Evolutionary conservation across 2,888 invertebrate species (phyloP), one percentile per base, ranked within the genome.

Genomic region (Brachyopa scutellaris): DNA sequence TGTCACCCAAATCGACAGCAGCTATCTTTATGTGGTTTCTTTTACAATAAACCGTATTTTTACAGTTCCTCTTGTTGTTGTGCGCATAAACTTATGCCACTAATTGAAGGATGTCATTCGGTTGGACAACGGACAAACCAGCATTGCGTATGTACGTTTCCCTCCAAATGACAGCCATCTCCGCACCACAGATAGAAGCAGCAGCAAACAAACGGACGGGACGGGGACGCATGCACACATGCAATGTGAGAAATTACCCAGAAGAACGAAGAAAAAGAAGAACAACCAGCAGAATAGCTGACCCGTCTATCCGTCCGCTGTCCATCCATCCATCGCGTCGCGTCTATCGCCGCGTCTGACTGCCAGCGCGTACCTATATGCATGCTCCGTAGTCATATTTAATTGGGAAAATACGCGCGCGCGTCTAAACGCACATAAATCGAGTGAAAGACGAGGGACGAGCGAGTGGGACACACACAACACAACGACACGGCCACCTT

Each of bases 381-480:
- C 88, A 88, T 89, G 88, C 88, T 88, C 87, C 87, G 87, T 87
- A 87, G 87, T 86, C 88, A 88, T 89, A 89, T 89, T 89, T 89
- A 89, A 89, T 89, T 89, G 89, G 89, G 87, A 89, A 89, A 88
- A 89, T 89, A 88, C 88, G 88, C 64, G 64, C 80, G 76, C 70
- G 77, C 88, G 88, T 88, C 87, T 87, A 87, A 88, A 88, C 89
- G 88, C 89, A 88, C 88, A 88, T 88, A 88, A 88, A 88, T 88
- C 88, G 87, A 36, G 42, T 55, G 47, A 31, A 57, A 82, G 69
- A 51, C 29, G 64, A 70, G 51, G 11, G 13, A 61, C 19, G 21
- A 31, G n/a, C n/a, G 38, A 76, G 61, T 15, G 69, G 36, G 61
- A 55, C 31, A 59, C 66, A 33, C 40, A 36, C 21, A 11, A 7